Percentiles rank a stretch among this genome's conserved stretches.
Conservation (phyloP, 2,797 vertebrate species). For the Enteromius unitaeniatus region DNA sequence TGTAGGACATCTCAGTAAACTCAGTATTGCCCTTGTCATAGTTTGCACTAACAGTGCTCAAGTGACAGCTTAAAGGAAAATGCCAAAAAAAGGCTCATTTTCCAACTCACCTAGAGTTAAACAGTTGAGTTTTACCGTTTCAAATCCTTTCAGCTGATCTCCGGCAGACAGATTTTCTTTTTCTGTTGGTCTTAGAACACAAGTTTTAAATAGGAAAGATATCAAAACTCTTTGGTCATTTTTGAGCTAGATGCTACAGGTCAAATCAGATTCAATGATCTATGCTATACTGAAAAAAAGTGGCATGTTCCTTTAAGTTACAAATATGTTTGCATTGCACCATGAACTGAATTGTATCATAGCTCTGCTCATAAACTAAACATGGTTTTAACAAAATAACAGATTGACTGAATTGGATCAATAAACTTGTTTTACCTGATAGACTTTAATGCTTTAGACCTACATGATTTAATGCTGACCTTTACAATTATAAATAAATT, state of each 20-base stretch:
- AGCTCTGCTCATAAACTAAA: neutral
- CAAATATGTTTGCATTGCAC: neutral
- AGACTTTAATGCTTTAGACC: neutral
- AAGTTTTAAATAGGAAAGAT: too few relatives aligned
- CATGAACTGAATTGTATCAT: neutral
- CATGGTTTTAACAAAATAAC: neutral
- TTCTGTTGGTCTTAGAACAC: too few relatives aligned
- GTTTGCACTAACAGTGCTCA: neutral
- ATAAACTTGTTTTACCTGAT: neutral
- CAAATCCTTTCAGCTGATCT: too few relatives aligned
- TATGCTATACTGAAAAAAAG: too few relatives aligned
- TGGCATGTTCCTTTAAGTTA: too few relatives aligned
- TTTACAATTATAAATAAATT: neutral
- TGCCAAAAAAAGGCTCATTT: too few relatives aligned
- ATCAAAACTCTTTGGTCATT: too few relatives aligned
- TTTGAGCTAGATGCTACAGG: too few relatives aligned
- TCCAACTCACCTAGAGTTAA: too few relatives aligned
- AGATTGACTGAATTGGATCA: neutral
- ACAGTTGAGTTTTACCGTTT: too few relatives aligned
- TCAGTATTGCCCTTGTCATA: neutral
- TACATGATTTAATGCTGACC: neutral
- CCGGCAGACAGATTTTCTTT: too few relatives aligned
- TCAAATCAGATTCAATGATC: too few relatives aligned
- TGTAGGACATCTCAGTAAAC: neutral
- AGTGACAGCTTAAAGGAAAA: neutral